These are phyloP conservation scores for Eidolon dupreanum DNA, from an alignment of 2,797 vertebrate genomes.

Conservation along the genomic window DNA sequence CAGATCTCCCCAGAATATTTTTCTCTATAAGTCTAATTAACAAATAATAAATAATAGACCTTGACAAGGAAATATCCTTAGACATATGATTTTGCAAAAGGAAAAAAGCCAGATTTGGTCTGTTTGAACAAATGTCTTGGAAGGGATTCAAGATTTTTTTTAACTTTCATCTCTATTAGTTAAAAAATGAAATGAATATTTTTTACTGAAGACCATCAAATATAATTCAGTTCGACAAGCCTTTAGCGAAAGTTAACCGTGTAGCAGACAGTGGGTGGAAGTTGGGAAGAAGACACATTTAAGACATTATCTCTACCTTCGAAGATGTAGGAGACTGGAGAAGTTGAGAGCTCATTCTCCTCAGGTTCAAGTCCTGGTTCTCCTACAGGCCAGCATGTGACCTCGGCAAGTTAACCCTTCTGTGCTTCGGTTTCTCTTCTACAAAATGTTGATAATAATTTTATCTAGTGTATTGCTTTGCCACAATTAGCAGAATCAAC, in stretches of 20 bases:
- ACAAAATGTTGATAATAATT: not conserved
- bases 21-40: not conserved
- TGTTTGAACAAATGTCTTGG: slow-evolving; percentile 33
- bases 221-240: slow-evolving; percentile 17
- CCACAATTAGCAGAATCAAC: not conserved
- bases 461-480: not conserved
- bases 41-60: slow-evolving; percentile 33
- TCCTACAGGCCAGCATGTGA: not conserved
- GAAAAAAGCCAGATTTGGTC: not conserved
- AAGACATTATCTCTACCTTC: not conserved
- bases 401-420: not conserved
- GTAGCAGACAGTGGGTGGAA: not conserved
- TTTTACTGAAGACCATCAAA: slow-evolving; percentile 29
- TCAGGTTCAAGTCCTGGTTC: not conserved
- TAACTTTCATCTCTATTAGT: slow-evolving; percentile 24
- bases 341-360: not conserved
- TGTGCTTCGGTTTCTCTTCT: not conserved
- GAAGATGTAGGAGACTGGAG: not conserved
- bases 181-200: slow-evolving; percentile 42
- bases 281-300: not conserved
- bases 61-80: not conserved
- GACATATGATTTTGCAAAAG: not conserved
- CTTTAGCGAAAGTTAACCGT: not conserved
- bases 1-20: not conserved
- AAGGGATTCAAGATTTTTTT: slow-evolving; percentile 1